Evolutionary conservation across 2,113 vertebrate genomes (phyloP).

Genomic region (Anser brachyrhynchus): DNA sequence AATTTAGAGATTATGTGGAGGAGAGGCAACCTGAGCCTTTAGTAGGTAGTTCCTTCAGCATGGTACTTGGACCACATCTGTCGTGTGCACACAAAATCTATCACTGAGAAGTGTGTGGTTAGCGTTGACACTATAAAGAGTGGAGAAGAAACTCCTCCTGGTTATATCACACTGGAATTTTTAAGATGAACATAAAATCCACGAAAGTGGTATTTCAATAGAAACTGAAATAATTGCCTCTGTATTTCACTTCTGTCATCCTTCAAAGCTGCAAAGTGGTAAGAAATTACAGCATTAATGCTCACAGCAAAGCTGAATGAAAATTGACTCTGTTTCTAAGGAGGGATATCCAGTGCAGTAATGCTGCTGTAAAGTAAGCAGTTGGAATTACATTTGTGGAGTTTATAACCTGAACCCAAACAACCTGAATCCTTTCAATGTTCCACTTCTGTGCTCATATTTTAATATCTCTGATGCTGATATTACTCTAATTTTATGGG

Average conservation of each 20-base stretch:
- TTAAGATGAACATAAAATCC: not conserved
- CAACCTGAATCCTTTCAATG: not conserved
- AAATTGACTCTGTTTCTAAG: not conserved
- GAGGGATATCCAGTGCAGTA: not conserved
- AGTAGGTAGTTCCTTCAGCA: not conserved
- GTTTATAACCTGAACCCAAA: not conserved
- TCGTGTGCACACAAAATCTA: not conserved
- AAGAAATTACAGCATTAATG: not conserved
- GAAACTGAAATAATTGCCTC: not conserved
- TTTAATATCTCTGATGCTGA: not conserved
- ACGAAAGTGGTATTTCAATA: not conserved
- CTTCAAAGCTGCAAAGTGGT: not conserved
- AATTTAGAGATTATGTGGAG: not conserved
- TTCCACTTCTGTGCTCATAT: not conserved
- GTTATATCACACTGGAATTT: not conserved
- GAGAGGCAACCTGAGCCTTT: not conserved
- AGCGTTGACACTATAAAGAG: not conserved
- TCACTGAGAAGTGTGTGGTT: not conserved
- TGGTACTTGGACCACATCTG: not conserved
- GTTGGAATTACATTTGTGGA: not conserved
- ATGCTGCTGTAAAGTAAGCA: not conserved
- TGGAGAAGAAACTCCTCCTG: not conserved
- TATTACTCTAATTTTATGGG: conserved; percentile 7
- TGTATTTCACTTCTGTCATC: conserved; percentile 14
- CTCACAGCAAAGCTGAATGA: not conserved